These are phyloP conservation scores for Ceyx cyanopectus DNA, from an alignment of 2,113 vertebrate species.

Conservation along the genomic window DNA sequence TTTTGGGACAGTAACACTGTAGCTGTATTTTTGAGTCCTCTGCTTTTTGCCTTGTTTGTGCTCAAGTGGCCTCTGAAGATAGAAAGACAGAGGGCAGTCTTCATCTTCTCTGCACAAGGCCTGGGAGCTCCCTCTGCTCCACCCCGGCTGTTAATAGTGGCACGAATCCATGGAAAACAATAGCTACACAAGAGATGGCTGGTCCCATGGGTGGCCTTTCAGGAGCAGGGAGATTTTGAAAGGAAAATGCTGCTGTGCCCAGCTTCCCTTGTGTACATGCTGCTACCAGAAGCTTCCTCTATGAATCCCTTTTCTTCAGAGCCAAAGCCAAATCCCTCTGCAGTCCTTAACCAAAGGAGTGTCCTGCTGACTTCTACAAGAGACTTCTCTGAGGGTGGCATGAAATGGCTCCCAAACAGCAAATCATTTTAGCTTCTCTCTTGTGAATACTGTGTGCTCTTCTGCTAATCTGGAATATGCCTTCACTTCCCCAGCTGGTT, in stretches of 20 bases:
- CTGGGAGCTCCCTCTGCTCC: not conserved
- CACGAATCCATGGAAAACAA: conserved; percentile 51
- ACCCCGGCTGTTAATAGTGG: not conserved
- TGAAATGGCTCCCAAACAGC: conserved; percentile 20
- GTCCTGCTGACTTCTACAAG: conserved; percentile 48
- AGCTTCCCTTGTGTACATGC: conserved; percentile 45
- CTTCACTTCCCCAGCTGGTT: rapidly evolving
- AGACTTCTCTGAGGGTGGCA: conserved; percentile 47
- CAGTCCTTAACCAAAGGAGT: conserved; percentile 35
- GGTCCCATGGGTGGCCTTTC: conserved; percentile 65
- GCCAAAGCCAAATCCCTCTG: conserved; percentile 8
- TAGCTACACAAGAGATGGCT: conserved; percentile 44
- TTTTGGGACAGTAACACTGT: not conserved
- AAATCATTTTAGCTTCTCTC: not conserved
- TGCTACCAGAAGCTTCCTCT: conserved; percentile 62
- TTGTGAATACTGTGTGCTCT: not conserved
- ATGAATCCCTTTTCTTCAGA: conserved; percentile 34
- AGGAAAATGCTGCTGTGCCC: conserved; percentile 49
- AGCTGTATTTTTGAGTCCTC: not conserved
- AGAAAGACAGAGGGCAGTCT: conserved; percentile 68
- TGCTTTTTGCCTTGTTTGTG: not conserved
- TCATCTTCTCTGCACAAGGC: not conserved
- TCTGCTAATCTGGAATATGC: not conserved
- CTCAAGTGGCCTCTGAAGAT: not conserved
- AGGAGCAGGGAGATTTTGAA: conserved; percentile 59